Evolutionary conservation across 2,113 vertebrate genomes (phyloP).

Genomic region (Vidua chalybeata): DNA sequence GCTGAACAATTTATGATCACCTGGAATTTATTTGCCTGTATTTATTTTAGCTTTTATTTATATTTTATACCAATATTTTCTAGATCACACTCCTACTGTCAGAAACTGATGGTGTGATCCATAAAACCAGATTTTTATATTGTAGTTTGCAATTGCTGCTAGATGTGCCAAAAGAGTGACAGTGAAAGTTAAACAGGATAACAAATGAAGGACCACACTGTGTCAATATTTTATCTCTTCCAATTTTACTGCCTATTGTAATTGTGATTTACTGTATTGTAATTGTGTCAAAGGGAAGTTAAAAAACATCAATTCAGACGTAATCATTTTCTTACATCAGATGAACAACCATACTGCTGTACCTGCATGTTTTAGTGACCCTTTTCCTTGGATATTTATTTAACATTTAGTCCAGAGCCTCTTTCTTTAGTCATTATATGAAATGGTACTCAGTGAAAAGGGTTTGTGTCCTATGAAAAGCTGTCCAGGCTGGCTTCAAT

Average conservation of each 20-base stretch:
- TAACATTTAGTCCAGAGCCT: not conserved
- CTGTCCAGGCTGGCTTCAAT: not conserved
- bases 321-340: not conserved
- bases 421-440: not conserved
- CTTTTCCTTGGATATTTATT: not conserved
- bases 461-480: not conserved
- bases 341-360: not conserved
- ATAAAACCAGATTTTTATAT: not conserved
- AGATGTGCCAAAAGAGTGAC: not conserved
- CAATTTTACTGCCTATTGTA: not conserved
- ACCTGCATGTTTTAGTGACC: not conserved
- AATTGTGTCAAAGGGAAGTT: not conserved
- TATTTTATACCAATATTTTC: not conserved
- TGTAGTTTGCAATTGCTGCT: not conserved
- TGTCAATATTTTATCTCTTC: not conserved
- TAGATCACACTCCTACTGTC: not conserved
- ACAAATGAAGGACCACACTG: not conserved
- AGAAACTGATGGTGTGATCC: not conserved
- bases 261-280: not conserved
- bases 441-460: not conserved
- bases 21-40: not conserved
- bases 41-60: not conserved
- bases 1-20: not conserved
- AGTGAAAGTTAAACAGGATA: not conserved
- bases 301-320: not conserved